Percentiles rank a stretch among this genome's conserved stretches.
These are phyloP conservation scores for Oncorhynchus nerka DNA, from an alignment of 2,113 vertebrate genomes.

Conservation along the genomic window DNA sequence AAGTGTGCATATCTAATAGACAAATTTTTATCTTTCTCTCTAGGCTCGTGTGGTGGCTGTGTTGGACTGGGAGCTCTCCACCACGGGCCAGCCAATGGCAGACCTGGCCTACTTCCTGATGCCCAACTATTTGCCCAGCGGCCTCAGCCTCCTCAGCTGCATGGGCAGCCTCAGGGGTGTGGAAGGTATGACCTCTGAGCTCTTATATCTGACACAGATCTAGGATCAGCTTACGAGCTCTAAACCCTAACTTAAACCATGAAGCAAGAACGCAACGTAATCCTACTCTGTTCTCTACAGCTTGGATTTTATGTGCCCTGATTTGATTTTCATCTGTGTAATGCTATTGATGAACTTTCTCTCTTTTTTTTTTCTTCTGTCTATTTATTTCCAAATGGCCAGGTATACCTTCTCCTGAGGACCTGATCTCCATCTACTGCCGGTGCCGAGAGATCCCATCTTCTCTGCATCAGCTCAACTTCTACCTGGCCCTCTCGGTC, in stretches of 20 bases:
- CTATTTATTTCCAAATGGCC: background rate
- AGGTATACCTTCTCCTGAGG: constrained; percentile 80
- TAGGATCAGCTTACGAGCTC: too few species aligned
- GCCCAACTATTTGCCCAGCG: constrained; percentile 78
- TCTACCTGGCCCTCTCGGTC: constrained; percentile 83
- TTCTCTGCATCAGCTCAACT: constrained; percentile 77
- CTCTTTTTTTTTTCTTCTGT: too few species aligned
- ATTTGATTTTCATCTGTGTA: too few species aligned
- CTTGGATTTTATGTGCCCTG: too few species aligned
- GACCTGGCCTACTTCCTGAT: constrained; percentile 82
- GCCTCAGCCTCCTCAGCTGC: constrained; percentile 36
- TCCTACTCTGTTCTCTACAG: too few species aligned
- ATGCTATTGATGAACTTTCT: too few species aligned
- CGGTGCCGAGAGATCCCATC: constrained; percentile 67
- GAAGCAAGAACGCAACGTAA: too few species aligned
- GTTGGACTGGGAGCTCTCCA: constrained; percentile 92
- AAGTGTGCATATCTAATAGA: background rate
- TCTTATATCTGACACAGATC: constrained; percentile 3
- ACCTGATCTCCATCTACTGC: constrained; percentile 82
- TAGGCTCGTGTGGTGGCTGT: constrained; percentile 83
- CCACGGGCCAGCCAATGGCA: constrained; percentile 84
- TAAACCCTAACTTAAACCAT: too few species aligned
- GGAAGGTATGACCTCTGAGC: constrained; percentile 54
- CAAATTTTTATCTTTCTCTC: background rate
- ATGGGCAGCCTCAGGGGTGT: constrained; percentile 64